Evolutionary conservation across 2,797 vertebrate species (phyloP), one percentile per base, ranked within the genome.

Genomic region (Pempheris klunzingeri): DNA sequence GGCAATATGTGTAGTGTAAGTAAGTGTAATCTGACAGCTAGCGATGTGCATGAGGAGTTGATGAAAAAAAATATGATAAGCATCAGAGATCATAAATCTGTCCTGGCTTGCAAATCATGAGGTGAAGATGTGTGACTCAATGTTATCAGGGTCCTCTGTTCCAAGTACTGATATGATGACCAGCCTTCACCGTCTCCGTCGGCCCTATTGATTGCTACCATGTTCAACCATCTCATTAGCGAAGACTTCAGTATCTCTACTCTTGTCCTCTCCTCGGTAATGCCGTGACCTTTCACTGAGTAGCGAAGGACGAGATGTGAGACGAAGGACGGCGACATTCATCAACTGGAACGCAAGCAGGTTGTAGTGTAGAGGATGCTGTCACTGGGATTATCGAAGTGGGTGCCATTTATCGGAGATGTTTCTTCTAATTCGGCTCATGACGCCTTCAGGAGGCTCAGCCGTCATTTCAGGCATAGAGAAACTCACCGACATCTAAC

Each of bases 181-280:
- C 18, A 7, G 32, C n/a, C 30, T n/a, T 66, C 20, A 5, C 20
- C 5, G n/a, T 20, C 44, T 53, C 11, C 10, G 28, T 7, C 9
- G 3, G 5, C 43, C 55, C 6, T 22, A 11, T 34, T 39, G 39
- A 78, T 69, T 55, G 39, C 46, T 32, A 0, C 32, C 49, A 65
- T 41, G 32, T 44, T 59, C 13, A 17, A 24, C 18, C 24, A 24
- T 44, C 58, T 74, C 44, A 18, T 63, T 58, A 39, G 58, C 1
- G 0, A 50, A 54, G 26, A 22, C n/a, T 53, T 46, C 44, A 30
- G 13, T n/a, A 53, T 53, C 36, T 50, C 54, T 24, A 36, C 50
- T 59, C 15, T 39, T 41, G 3, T 24, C 28, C 26, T 76, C 18
- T 74, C 69, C 46, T 68, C 6, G 18, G 64, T 74, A 58, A 24